These are phyloP conservation scores for Larimichthys polyactis DNA, from an alignment of 2,113 vertebrate species.

Conservation along the genomic window DNA sequence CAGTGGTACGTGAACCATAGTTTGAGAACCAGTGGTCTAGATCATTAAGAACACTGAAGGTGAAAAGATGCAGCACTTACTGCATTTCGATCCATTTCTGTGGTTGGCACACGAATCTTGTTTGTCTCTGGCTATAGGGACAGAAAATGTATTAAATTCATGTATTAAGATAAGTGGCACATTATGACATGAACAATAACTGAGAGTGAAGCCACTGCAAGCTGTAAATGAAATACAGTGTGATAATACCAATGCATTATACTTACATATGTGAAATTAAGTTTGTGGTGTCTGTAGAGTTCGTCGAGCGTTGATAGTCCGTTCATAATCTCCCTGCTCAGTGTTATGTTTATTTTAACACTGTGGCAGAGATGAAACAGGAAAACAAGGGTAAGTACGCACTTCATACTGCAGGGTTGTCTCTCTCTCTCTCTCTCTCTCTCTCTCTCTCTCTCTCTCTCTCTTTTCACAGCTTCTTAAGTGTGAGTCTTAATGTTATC, in stretches of 20 bases:
- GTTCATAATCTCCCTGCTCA: accelerated
- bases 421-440: slow-evolving; percentile 5
- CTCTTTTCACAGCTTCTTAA: slow-evolving; percentile 6
- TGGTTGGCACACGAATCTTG: accelerated
- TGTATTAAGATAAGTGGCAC: not conserved
- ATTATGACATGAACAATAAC: not conserved
- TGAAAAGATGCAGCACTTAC: slow-evolving; percentile 52
- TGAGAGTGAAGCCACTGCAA: not conserved
- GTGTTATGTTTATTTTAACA: accelerated
- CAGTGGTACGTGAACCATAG: too few species aligned
- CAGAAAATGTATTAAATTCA: not conserved
- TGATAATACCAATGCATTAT: not conserved
- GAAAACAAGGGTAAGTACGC: slow-evolving; percentile 18
- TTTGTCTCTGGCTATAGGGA: not conserved
- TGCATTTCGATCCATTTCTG: accelerated
- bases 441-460: slow-evolving; percentile 5
- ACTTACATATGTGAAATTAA: slow-evolving; percentile 57
- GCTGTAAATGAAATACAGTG: not conserved
- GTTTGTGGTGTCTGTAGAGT: accelerated
- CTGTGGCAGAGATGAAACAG: slow-evolving; percentile 48
- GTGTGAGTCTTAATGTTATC: slow-evolving; percentile 32
- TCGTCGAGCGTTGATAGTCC: accelerated
- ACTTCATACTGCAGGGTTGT: slow-evolving; percentile 43
- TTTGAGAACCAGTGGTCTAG: too few species aligned
- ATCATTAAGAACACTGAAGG: not conserved